Conservation (phyloP, 2,113 vertebrate genomes). For the Pachycephala philippinensis region DNA sequence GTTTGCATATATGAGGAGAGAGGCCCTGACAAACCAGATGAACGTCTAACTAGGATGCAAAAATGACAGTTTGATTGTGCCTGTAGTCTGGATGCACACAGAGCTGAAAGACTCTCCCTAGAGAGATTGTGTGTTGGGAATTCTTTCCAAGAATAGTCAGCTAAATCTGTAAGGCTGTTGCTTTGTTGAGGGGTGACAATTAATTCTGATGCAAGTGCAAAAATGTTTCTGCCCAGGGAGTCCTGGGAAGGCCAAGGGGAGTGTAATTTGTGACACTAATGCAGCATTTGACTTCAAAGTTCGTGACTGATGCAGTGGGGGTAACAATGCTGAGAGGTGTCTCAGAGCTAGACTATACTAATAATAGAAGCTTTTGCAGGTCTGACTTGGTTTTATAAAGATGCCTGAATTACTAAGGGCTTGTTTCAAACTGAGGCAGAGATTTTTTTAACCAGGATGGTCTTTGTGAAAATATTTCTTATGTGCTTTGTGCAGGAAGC, state of each 20-base stretch:
- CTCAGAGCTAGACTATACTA: not conserved
- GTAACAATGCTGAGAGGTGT: not conserved
- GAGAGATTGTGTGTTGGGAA: not conserved
- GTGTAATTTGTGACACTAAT: not conserved
- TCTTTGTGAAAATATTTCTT: not conserved
- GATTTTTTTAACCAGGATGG: not conserved
- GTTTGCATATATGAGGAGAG: not conserved
- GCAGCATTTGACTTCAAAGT: not conserved
- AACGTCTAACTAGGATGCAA: not conserved
- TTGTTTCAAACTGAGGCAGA: not conserved
- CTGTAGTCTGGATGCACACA: not conserved
- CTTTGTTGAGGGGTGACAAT: not conserved
- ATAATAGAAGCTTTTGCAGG: not conserved
- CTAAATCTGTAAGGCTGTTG: not conserved
- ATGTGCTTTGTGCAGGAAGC: constrained; percentile 62
- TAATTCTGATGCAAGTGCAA: not conserved
- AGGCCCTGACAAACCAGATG: not conserved
- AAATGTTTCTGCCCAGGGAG: not conserved
- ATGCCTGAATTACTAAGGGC: not conserved
- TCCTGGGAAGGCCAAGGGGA: not conserved
- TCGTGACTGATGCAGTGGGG: not conserved
- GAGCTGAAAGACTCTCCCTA: not conserved
- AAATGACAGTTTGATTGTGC: not conserved
- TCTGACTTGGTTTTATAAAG: not conserved
- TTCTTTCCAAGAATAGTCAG: not conserved